A percentile compares a stretch with the other conserved stretches of the same genome.
Evolutionary conservation across 2,797 vertebrate genomes (phyloP).

Genomic region (Merluccius polli): DNA sequence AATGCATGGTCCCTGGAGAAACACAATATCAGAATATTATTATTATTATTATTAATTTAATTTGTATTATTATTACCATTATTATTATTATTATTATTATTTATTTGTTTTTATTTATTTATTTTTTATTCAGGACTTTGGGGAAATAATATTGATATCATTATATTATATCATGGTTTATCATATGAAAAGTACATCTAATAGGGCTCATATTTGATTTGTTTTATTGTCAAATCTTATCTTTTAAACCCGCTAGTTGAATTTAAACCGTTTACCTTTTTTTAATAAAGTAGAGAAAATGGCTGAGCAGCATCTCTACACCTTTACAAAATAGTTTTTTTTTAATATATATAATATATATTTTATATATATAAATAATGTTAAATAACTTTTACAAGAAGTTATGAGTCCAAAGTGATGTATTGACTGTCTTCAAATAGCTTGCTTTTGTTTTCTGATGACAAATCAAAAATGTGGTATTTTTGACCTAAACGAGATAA

Average conservation of each 20-base stretch:
- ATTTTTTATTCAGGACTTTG: neutral
- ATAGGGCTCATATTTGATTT: neutral
- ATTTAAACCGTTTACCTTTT: neutral
- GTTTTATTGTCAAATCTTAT: neutral
- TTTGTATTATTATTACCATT: neutral
- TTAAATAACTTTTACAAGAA: neutral
- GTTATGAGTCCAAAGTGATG: neutral
- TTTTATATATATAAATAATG: no score
- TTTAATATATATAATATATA: no score
- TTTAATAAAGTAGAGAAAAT: neutral
- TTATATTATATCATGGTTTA: neutral
- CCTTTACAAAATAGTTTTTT: neutral
- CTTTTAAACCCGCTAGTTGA: neutral
- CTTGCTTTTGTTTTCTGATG: neutral
- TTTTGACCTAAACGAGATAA: neutral
- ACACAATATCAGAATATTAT: neutral
- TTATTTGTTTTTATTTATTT: no score
- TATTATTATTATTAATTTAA: neutral
- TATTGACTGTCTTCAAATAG: neutral
- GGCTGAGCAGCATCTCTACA: neutral
- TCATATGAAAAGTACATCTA: no score
- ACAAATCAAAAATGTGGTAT: neutral
- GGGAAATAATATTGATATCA: neutral
- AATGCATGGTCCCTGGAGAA: conserved; percentile 44
- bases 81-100: neutral